Conservation (phyloP, 2,888 invertebrate genomes). For the Aporophyla nigra region DNA sequence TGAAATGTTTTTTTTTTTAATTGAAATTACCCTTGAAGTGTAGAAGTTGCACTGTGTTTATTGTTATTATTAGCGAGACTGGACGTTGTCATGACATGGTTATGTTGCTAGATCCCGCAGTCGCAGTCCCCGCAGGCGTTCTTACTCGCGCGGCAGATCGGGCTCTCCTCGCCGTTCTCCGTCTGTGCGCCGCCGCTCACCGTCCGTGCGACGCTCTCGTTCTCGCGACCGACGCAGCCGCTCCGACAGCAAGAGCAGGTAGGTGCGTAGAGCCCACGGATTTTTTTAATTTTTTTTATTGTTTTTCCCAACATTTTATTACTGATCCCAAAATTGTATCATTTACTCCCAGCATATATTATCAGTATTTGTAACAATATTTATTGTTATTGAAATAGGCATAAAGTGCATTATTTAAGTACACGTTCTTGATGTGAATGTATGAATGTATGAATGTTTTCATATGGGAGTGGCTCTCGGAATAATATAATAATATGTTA, state of each 20-base stretch:
- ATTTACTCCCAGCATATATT: neutral
- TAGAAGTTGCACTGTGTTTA: constrained; percentile 61
- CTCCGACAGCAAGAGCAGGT: constrained; percentile 88
- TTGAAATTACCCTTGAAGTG: constrained; percentile 58
- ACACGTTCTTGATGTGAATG: too few relatives aligned
- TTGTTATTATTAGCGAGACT: constrained; percentile 14
- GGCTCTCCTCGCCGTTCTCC: constrained; percentile 86
- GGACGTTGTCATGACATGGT: constrained; percentile 43
- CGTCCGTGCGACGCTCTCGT: constrained; percentile 84
- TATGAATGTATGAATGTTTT: too few relatives aligned
- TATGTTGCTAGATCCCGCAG: constrained; percentile 83
- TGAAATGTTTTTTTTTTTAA: constrained; percentile 45
- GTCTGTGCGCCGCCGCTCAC: constrained; percentile 85
- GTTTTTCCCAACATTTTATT: neutral
- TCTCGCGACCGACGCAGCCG: constrained; percentile 87
- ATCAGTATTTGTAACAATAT: too few relatives aligned
- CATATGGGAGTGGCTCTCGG: constrained; percentile 28
- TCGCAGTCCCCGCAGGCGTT: constrained; percentile 87
- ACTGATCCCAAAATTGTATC: neutral
- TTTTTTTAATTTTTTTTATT: neutral
- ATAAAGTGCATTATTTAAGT: too few relatives aligned
- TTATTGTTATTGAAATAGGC: too few relatives aligned
- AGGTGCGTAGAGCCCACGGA: constrained; percentile 45
- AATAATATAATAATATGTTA: too few relatives aligned
- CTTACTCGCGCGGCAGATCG: constrained; percentile 87